phyloP scores from a whole-genome alignment of 2,888 invertebrate genomes.

The Gonocerus acuteangulatus region DNA sequence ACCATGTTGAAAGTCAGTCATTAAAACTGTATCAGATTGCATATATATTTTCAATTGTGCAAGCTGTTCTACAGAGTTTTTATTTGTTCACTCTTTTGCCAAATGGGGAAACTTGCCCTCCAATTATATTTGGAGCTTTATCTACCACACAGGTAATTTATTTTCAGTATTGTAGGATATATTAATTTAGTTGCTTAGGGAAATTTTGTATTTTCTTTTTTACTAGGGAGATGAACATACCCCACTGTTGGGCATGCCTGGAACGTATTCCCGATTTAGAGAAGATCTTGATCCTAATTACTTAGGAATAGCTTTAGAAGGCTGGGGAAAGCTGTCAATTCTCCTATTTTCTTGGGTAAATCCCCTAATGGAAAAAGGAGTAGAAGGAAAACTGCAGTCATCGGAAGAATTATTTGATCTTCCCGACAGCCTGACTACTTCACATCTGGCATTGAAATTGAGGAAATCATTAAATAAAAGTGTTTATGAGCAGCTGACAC shows the following conservation, averaged over 20 bases:
- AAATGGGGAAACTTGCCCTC: constrained; percentile 22
- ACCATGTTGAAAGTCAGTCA: constrained; percentile 23
- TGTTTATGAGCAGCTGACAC: constrained; percentile 23
- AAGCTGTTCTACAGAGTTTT: constrained; percentile 40
- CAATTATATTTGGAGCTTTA: constrained; percentile 25
- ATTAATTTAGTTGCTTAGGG: neutral
- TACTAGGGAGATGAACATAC: constrained; percentile 35
- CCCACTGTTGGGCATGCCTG: constrained; percentile 26
- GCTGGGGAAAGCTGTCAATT: constrained; percentile 59
- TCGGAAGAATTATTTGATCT: constrained; percentile 78
- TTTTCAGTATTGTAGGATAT: neutral
- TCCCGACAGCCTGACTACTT: constrained; percentile 57
- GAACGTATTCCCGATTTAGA: constrained; percentile 56
- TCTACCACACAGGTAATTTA: constrained; percentile 20
- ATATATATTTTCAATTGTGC: constrained; percentile 40
- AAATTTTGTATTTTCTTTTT: neutral
- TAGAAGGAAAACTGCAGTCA: constrained; percentile 59
- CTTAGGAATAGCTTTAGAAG: constrained; percentile 76
- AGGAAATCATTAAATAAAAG: constrained; percentile 14
- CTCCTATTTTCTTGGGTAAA: constrained; percentile 83
- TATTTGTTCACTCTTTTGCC: constrained; percentile 37
- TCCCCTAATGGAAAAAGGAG: constrained; percentile 71
- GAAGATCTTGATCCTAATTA: constrained; percentile 59
- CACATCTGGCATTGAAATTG: constrained; percentile 44
- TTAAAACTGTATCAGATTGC: constrained; percentile 45